Percentiles rank a stretch among this genome's conserved stretches.
Conservation (phyloP, 2,113 vertebrate genomes). For the Emydocephalus ijimae region DNA sequence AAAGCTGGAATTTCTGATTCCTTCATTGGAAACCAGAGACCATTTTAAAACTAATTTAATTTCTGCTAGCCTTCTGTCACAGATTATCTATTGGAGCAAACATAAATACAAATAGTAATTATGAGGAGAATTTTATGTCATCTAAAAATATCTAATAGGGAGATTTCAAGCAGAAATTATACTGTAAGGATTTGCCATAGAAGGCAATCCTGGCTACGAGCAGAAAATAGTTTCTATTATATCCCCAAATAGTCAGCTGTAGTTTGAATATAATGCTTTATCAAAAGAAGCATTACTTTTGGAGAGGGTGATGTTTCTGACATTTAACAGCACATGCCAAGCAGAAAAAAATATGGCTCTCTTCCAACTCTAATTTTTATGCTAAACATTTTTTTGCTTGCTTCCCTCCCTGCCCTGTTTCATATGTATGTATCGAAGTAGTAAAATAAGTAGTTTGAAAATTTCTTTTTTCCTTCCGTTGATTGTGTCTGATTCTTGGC, state of each 20-base stretch:
- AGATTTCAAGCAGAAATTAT: not conserved
- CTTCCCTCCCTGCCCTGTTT: not conserved
- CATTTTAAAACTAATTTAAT: not conserved
- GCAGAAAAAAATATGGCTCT: not conserved
- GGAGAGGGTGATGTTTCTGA: not conserved
- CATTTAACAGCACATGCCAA: not conserved
- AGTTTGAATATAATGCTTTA: not conserved
- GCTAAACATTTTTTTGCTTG: not conserved
- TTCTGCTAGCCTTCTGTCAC: not conserved
- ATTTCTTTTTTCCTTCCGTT: not conserved
- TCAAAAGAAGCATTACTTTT: not conserved
- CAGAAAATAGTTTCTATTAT: not conserved
- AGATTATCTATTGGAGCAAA: not conserved
- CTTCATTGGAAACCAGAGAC: not conserved
- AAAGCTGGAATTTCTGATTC: conserved; percentile 1
- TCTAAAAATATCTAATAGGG: not conserved
- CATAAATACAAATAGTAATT: not conserved
- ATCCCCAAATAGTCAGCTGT: not conserved
- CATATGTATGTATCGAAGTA: not conserved
- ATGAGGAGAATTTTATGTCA: not conserved
- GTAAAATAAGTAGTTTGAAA: not conserved
- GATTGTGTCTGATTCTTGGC: not conserved
- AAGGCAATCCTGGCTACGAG: not conserved
- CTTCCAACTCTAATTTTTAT: not conserved
- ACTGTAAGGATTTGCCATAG: not conserved